phyloP scores from a whole-genome alignment of 2,888 invertebrate genomes.

The Eumerus sabulonum region DNA sequence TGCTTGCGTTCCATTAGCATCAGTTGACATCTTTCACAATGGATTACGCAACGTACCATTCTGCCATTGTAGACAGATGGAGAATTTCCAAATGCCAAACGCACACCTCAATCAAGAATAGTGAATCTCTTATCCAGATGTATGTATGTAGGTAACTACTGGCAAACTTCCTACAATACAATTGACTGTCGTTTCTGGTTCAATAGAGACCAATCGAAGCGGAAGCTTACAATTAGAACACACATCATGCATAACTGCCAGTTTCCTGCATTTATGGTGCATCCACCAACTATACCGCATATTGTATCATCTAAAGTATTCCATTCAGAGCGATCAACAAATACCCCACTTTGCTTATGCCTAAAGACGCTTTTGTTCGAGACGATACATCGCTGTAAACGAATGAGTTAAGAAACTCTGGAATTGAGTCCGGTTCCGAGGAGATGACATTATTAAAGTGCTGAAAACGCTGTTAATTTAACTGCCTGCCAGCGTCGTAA shows the following conservation, averaged over 20 bases:
- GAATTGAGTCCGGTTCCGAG: conserved; percentile 44
- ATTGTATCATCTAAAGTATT: not conserved
- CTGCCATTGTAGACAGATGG: not conserved
- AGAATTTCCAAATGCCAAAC: conserved; percentile 36
- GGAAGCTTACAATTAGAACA: conserved; percentile 65
- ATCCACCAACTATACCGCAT: conserved; percentile 12
- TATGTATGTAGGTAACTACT: conserved; percentile 8
- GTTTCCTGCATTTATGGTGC: conserved; percentile 49
- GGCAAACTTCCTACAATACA: conserved; percentile 30
- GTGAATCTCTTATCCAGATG: conserved; percentile 44
- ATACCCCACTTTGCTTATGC: not conserved
- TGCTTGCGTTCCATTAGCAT: conserved; percentile 6
- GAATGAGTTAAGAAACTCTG: conserved; percentile 52
- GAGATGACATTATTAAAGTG: conserved; percentile 29
- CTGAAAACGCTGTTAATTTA: conserved; percentile 52
- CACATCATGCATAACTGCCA: conserved; percentile 65
- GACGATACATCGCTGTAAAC: conserved; percentile 10
- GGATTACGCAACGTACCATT: not conserved
- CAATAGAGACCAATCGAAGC: conserved; percentile 69
- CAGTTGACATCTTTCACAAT: conserved; percentile 1
- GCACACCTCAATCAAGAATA: conserved; percentile 54
- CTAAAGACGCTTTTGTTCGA: conserved; percentile 36
- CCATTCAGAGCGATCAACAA: not conserved
- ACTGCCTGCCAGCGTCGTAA: conserved; percentile 11
- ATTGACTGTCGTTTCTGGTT: conserved; percentile 62